Percentiles rank a stretch among this genome's conserved stretches.
Evolutionary conservation across 2,797 vertebrate genomes (phyloP).

Genomic region (Premnoplex brunnescens): DNA sequence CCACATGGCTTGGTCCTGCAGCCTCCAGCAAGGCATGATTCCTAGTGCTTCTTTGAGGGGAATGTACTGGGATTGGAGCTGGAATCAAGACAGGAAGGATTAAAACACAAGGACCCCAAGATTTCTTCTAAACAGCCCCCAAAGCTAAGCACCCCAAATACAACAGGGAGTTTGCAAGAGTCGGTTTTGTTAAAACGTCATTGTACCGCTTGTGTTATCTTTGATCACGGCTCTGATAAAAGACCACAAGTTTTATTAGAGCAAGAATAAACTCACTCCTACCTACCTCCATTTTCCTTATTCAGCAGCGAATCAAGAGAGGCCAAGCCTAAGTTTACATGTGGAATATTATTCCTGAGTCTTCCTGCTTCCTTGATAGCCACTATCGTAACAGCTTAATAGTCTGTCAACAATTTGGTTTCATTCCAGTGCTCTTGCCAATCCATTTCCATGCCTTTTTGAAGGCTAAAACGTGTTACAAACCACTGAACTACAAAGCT

Average conservation of each 20-base stretch:
- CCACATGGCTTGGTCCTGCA: constrained; percentile 96
- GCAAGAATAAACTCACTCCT: neutral
- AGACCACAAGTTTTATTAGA: neutral
- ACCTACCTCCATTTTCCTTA: neutral
- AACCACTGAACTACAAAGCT: neutral
- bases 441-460: neutral
- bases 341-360: neutral
- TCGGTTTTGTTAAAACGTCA: neutral
- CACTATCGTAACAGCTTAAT: neutral
- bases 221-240: neutral
- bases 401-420: neutral
- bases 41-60: constrained; percentile 84
- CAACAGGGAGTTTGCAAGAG: neutral
- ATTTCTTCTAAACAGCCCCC: neutral
- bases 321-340: neutral
- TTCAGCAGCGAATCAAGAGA: neutral
- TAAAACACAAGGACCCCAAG: neutral
- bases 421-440: neutral
- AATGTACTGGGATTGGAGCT: constrained; percentile 83
- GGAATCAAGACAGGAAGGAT: constrained; percentile 5
- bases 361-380: neutral
- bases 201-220: neutral
- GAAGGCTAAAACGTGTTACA: neutral
- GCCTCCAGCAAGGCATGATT: constrained; percentile 94
- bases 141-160: neutral